phyloP scores from a whole-genome alignment of 92 coral and sea anemone genomes.

The Zoanthus sansibaricus region DNA sequence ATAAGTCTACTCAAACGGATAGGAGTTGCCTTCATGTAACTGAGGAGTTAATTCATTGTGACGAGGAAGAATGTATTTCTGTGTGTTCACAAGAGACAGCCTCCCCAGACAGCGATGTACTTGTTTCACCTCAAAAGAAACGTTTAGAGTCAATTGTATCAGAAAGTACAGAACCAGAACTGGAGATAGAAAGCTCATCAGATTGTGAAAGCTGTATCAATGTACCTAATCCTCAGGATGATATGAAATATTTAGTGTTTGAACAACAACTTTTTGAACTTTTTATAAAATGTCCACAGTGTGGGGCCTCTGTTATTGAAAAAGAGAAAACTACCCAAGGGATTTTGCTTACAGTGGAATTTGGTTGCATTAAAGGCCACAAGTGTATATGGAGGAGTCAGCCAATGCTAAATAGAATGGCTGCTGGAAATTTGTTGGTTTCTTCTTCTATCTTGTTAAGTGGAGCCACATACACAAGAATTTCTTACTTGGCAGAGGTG shows the following conservation, averaged over 20 bases:
- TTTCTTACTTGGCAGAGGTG: background rate
- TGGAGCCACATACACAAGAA: constrained; percentile 7
- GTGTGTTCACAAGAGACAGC: background rate
- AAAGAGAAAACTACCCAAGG: constrained; percentile 9
- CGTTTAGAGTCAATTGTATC: background rate
- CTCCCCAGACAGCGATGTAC: background rate
- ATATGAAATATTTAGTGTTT: background rate
- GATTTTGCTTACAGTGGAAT: background rate
- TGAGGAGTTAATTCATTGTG: background rate
- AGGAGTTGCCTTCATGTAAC: background rate
- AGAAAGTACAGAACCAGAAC: constrained; percentile 9
- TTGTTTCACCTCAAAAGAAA: constrained; percentile 16
- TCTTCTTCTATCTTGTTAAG: constrained; percentile 42
- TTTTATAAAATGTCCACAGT: background rate
- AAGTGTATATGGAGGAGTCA: constrained; percentile 38
- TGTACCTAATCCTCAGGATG: constrained; percentile 12
- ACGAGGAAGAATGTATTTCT: background rate
- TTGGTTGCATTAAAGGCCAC: background rate
- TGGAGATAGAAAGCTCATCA: background rate
- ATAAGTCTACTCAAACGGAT: background rate
- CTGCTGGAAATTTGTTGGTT: constrained; percentile 42
- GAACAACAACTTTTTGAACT: background rate
- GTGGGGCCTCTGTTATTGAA: background rate
- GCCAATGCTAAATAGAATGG: constrained; percentile 26
- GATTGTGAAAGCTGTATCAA: too few species aligned